Base-by-base conservation (phyloP, 1,140 invertebrate species). In the Mercenaria mercenaria region DNA sequence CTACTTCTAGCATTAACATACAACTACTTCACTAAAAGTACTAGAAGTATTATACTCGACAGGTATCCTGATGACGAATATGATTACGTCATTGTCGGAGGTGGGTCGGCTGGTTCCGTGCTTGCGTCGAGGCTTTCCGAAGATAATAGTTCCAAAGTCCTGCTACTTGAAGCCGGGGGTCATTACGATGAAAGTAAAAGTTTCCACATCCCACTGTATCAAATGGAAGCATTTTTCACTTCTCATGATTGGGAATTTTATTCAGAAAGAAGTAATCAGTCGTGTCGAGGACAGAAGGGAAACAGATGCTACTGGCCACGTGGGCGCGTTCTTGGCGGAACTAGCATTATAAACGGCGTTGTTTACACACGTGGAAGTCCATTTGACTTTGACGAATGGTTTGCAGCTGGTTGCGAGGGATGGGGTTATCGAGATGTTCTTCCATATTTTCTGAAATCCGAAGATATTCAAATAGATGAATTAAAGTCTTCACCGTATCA, bases 171-270 rank as follows among this genome's bases (percentile, higher is more conserved):
- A 96, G 98, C 98, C 4, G 98, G 98, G 0, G 98, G 98, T 11
- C 98, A 98, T 95, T 98, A 99, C 95, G 98, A 98, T 0, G 98
- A 98, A 94, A 97, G 99, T 90, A 98, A 98, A 0, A 98, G 98
- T 93, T 83, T 94, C 11, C 59, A 88, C 34, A 83, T 93, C 4
- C 52, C 52, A 18, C 4, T n/a, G 4, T 4, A 15, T 6, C 23
- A n/a, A n/a, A 18, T n/a, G 23, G 4, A 6, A 23, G 15, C 23
- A 59, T n/a, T 59, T 6, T 4, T 11, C 15, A n/a, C 15, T 23
- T 59, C 52, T 3, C 3, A 23, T 59, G 52, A 18, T n/a, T 59
- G 52, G 52, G 52, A 59, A 18, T 59, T 11, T 94, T 98, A 98
- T 95, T 98, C 98, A 2, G 98, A 98, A 94, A 98, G 98, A 0